Base-by-base conservation (phyloP, 2,113 vertebrate species). In the Lophotis ruficrista region DNA sequence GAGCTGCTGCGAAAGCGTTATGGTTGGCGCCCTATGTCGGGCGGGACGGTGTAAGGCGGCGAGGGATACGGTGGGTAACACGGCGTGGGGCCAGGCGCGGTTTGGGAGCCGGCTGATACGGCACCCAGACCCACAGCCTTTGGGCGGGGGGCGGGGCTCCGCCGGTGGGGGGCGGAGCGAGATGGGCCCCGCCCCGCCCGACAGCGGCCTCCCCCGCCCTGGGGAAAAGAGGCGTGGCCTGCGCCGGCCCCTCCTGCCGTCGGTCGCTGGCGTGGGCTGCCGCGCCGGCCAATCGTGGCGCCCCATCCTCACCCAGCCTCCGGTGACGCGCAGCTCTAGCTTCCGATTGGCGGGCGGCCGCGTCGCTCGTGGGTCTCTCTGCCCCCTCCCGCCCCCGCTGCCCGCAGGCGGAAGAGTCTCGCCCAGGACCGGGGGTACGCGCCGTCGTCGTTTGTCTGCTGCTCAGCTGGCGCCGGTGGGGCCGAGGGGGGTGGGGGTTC, bases 221-320 rank as follows among this genome's bases (percentile, higher is more conserved):
- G 33, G 28, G 4, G 20, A 2, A 33, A n/a, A 17, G 37, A 24
- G 83, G 83, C n/a, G 79, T 51, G n/a, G 21, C n/a, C 15, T 43
- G 8, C 5, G 7, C 23, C 10, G 31, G 18, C 33, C 33, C 28
- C 24, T 2, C 37, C 50, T 31, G 24, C 53, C 22, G 12, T 1
- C 50, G 4, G 31, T 33, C 15, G 10, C 24, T 25, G 10, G 4
- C 12, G 38, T 18, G 12, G 4, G 10, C 17, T 2, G 9, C 5
- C 0, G 1, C 9, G 1, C 1, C 19, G 9, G 2, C 89, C 94
- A 95, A 93, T 94, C 16, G 22, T 0, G 3, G 1, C 4, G 6
- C 23, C 3, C 2, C 0, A 0, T 9, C 3, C 19, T 84, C 30
- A 8, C 33, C 86, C 48, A 0, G 38, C 86, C 92, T 12, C 21